phyloP scores from a whole-genome alignment of 2,888 invertebrate genomes.

The Sesamia inferens region DNA sequence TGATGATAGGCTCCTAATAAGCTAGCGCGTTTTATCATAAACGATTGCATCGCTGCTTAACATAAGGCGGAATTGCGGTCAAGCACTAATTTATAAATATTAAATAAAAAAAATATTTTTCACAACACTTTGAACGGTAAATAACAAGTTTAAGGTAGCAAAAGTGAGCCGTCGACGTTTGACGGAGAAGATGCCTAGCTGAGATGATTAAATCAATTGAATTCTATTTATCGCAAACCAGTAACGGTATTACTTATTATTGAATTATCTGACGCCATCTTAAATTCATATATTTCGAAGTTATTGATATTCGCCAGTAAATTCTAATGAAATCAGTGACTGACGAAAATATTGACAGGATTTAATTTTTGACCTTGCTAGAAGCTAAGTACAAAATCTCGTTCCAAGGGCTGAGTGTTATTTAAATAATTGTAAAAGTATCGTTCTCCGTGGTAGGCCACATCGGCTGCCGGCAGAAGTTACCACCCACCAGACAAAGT shows the following conservation, averaged over 20 bases:
- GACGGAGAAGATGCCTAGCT: too few species aligned
- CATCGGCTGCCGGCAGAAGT: too few species aligned
- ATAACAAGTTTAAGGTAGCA: not conserved
- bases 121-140: not conserved
- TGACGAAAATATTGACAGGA: not conserved
- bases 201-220: not conserved
- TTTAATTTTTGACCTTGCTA: not conserved
- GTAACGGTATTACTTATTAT: constrained; percentile 3
- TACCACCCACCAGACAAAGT: too few species aligned
- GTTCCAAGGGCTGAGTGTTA: not conserved
- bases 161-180: not conserved
- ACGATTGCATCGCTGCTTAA: too few species aligned
- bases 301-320: not conserved
- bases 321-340: not conserved
- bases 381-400: not conserved
- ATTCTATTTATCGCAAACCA: constrained; percentile 3
- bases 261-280: constrained; percentile 7
- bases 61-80: too few species aligned
- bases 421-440: too few species aligned
- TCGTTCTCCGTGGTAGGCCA: too few species aligned
- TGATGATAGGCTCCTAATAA: too few species aligned
- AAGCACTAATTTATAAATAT: too few species aligned
- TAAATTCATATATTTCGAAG: not conserved
- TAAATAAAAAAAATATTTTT: too few species aligned
- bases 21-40: too few species aligned